Conservation (phyloP, 1,140 invertebrate genomes). For the Pissodes strobi region DNA sequence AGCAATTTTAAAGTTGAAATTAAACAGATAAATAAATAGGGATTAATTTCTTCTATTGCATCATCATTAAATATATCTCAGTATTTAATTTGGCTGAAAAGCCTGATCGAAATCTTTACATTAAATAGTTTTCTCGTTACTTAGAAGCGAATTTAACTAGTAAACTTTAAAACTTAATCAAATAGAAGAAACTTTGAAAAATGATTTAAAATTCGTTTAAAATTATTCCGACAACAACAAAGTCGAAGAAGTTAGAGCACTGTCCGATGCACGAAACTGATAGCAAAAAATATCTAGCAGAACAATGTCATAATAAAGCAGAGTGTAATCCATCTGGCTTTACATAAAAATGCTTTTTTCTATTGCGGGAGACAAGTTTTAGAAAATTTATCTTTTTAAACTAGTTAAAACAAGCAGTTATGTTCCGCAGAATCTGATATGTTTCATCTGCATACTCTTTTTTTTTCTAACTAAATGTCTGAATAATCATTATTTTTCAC, state of each 20-base stretch:
- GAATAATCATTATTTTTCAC: too few species aligned
- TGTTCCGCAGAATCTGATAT: too few species aligned
- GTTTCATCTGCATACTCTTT: too few species aligned
- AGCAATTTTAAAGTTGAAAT: too few species aligned
- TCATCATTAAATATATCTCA: too few species aligned
- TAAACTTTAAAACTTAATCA: slow-evolving; percentile 15
- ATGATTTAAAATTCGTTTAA: slow-evolving; percentile 23
- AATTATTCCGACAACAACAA: not conserved
- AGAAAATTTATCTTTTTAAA: slow-evolving; percentile 19
- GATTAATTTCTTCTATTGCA: too few species aligned
- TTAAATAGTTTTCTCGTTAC: slow-evolving; percentile 10
- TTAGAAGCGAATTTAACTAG: slow-evolving; percentile 16
- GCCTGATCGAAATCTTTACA: too few species aligned
- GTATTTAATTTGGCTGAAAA: too few species aligned
- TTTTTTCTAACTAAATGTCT: too few species aligned
- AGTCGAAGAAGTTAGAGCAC: not conserved
- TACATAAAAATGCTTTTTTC: not conserved
- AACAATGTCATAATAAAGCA: slow-evolving; percentile 13
- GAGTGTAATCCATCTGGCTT: slow-evolving; percentile 19
- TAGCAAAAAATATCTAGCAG: slow-evolving; percentile 3
- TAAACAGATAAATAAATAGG: too few species aligned
- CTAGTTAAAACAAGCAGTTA: too few species aligned
- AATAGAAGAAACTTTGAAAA: slow-evolving; percentile 22
- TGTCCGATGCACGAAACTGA: not conserved
- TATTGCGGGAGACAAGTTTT: not conserved